Conservation (phyloP, 2,888 invertebrate species). For the Hylaea fasciaria region DNA sequence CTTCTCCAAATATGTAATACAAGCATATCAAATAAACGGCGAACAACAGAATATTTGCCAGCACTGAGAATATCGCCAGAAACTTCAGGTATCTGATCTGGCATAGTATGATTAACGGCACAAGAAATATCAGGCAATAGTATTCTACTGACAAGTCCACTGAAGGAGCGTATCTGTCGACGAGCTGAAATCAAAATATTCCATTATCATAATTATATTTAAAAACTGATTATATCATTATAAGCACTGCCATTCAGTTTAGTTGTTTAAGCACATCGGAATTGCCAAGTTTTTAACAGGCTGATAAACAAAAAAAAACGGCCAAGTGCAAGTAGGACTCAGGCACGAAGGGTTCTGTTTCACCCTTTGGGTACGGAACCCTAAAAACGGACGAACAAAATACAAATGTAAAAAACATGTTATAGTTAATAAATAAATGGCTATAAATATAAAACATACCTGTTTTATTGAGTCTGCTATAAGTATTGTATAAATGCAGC, state of each 20-base stretch:
- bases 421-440: background rate
- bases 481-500: constrained; percentile 91
- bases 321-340: no score
- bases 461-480: constrained; percentile 88
- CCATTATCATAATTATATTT: background rate
- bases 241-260: background rate
- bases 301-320: no score
- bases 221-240: background rate
- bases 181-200: constrained; percentile 63
- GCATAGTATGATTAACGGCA: constrained; percentile 70
- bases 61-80: constrained; percentile 94
- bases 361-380: no score
- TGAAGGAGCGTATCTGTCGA: constrained; percentile 69
- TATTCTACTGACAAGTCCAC: constrained; percentile 68
- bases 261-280: no score
- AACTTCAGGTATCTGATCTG: constrained; percentile 90
- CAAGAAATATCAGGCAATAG: constrained; percentile 71
- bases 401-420: background rate
- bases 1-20: constrained; percentile 90
- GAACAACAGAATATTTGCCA: constrained; percentile 94
- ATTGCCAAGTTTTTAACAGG: background rate
- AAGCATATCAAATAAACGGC: constrained; percentile 93
- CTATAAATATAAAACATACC: constrained; percentile 65
- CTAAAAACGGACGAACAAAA: no score
- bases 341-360: no score